Conservation (phyloP, 1,140 invertebrate species). For the Cotesia glomerata region DNA sequence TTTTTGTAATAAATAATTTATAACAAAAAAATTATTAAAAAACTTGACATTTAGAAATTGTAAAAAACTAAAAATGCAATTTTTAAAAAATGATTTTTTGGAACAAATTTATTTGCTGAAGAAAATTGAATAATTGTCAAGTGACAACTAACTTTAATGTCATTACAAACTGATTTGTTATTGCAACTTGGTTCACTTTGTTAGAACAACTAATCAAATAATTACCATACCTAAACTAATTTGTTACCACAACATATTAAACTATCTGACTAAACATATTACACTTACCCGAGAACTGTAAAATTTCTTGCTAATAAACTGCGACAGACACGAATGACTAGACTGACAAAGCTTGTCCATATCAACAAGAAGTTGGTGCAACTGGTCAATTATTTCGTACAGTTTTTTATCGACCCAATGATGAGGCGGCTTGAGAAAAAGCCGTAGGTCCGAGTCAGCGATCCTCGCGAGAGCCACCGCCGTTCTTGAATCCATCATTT, state of each 20-base stretch:
- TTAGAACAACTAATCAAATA: slow-evolving; percentile 37
- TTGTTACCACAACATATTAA: slow-evolving; percentile 22
- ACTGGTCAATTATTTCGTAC: slow-evolving; percentile 62
- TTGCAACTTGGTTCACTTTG: no score
- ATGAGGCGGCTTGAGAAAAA: slow-evolving; percentile 71
- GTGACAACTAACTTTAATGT: no score
- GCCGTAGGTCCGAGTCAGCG: slow-evolving; percentile 64
- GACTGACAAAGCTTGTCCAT: slow-evolving; percentile 61
- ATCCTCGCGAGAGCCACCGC: slow-evolving; percentile 70
- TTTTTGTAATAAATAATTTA: no score
- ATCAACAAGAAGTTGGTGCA: slow-evolving; percentile 65
- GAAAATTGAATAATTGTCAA: no score
- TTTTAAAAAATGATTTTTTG: no score
- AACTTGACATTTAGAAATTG: no score
- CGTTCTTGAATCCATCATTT: slow-evolving; percentile 70
- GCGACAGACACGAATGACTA: slow-evolving; percentile 69
- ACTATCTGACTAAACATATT: not conserved
- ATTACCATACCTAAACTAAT: slow-evolving; percentile 35
- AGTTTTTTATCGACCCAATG: slow-evolving; percentile 59
- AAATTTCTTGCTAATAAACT: slow-evolving; percentile 72
- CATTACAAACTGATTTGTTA: no score
- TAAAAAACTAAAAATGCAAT: no score
- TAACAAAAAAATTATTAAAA: no score
- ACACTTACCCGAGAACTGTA: slow-evolving; percentile 60
- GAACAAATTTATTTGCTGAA: no score